A percentile compares a stretch with the other conserved stretches of the same genome.
phyloP scores from a whole-genome alignment of 2,888 invertebrate species.

The Folsomia candida region DNA sequence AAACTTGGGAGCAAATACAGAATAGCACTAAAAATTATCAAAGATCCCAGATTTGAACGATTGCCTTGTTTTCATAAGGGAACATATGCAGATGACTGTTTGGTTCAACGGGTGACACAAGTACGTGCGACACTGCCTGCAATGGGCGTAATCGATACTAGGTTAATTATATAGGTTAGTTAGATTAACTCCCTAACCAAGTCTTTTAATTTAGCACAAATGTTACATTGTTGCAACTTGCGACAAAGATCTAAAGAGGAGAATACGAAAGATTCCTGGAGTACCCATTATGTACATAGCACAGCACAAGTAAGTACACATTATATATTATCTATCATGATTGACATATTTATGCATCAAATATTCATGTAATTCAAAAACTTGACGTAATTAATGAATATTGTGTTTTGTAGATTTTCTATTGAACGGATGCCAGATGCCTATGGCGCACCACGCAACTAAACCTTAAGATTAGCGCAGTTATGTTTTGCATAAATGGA shows the following conservation, averaged over 20 bases:
- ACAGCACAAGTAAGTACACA: constrained; percentile 65
- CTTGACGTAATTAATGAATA: constrained; percentile 1
- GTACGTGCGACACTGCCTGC: constrained; percentile 55
- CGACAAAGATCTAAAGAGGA: constrained; percentile 91
- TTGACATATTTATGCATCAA: not conserved
- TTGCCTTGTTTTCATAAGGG: constrained; percentile 93
- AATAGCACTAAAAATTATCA: constrained; percentile 88
- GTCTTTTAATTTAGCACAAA: constrained; percentile 71
- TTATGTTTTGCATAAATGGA: not conserved
- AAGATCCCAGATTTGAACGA: constrained; percentile 90
- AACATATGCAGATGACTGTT: constrained; percentile 98
- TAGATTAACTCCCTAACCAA: not conserved
- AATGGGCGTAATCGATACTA: no score
- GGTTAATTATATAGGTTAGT: no score
- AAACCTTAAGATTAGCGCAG: constrained; percentile 18
- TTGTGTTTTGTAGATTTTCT: constrained; percentile 68
- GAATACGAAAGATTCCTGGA: constrained; percentile 96
- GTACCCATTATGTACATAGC: constrained; percentile 98
- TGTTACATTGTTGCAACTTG: constrained; percentile 99
- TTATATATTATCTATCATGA: not conserved
- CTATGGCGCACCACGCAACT: constrained; percentile 81
- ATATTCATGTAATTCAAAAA: not conserved
- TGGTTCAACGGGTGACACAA: constrained; percentile 89
- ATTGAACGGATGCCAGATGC: constrained; percentile 99
- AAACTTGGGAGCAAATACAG: constrained; percentile 93